phyloP scores from a whole-genome alignment of 92 coral and sea anemone species.

The Meandrina meandrites region DNA sequence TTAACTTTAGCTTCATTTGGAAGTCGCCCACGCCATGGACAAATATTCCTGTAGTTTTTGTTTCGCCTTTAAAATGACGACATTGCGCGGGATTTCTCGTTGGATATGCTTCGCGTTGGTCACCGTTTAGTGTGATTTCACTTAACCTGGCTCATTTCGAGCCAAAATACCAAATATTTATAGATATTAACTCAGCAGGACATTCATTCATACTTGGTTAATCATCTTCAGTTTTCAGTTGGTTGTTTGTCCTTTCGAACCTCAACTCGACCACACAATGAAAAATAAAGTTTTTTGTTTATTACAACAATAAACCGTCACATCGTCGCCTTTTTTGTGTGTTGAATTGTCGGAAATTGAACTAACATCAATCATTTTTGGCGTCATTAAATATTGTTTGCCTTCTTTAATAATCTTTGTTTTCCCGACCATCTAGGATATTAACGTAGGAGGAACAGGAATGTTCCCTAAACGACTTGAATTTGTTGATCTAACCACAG shows the following conservation, averaged over 20 bases:
- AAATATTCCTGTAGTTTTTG: not conserved
- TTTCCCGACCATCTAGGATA: not conserved
- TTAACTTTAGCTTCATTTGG: not conserved
- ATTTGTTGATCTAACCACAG: conserved; percentile 1
- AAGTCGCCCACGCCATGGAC: not conserved
- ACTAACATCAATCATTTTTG: not conserved
- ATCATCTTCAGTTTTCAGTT: not conserved
- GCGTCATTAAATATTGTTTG: not conserved
- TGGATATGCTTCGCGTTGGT: conserved; percentile 9
- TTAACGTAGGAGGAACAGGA: not conserved
- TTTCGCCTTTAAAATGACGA: not conserved
- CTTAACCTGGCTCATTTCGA: not conserved
- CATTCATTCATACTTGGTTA: too few species aligned
- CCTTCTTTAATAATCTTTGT: not conserved
- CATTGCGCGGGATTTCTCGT: not conserved
- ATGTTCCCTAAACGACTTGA: not conserved
- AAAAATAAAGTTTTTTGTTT: not conserved
- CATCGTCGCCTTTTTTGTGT: not conserved
- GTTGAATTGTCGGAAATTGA: not conserved
- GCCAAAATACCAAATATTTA: not conserved
- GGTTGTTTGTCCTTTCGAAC: not conserved
- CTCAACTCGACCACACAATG: not conserved
- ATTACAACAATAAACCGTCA: not conserved
- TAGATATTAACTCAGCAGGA: not conserved
- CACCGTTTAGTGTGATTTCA: not conserved